Evolutionary conservation across 2,888 invertebrate species (phyloP), one percentile per base, ranked within the genome.

Genomic region (Coleophora deauratella): DNA sequence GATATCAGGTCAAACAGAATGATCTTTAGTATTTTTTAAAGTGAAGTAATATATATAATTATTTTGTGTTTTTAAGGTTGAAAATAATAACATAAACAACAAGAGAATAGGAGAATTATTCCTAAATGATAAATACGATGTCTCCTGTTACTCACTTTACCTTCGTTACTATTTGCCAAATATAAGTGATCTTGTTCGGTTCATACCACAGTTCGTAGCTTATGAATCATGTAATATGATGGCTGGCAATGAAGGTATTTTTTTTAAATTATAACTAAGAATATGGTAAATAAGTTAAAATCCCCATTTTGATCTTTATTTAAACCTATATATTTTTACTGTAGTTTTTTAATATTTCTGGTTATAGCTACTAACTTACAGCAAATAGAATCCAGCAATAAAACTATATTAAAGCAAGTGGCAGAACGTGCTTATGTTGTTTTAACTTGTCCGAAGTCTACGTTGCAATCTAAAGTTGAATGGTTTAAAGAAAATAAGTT

Each of bases 371-470:
- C 21, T 21, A 21, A 21, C 21, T 4, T 21, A 21, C 3, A 21
- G 3, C 21, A 6, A 21, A 21, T 21, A 21, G 21, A 21, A 21
- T 6, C 40, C 42, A 52, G 51, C 38, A 46, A 44, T 21, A 59
- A 46, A 43, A 46, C 40, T 73, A 78, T 21, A 6, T 4, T 43
- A 66, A 53, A 47, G 42, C 54, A 87, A 31, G 57, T 90, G 31
- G 67, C 75, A 11, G 87, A 89, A 64, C 81, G 87, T 46, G 80
- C 86, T 2, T 86, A 88, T 59, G 59, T 89, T 33, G 80, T 81
- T 3, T 57, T 90, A 32, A 55, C 77, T 27, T 90, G 90, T 59
- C 87, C 88, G 2, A 89, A 89, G 76, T 72, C 86, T 13, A 73
- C 68, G 33, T 42, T 74, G 39, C 80, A 86, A 38, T 85, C 84